phyloP scores from a whole-genome alignment of 2,888 invertebrate genomes.

The Eilema caniola region DNA sequence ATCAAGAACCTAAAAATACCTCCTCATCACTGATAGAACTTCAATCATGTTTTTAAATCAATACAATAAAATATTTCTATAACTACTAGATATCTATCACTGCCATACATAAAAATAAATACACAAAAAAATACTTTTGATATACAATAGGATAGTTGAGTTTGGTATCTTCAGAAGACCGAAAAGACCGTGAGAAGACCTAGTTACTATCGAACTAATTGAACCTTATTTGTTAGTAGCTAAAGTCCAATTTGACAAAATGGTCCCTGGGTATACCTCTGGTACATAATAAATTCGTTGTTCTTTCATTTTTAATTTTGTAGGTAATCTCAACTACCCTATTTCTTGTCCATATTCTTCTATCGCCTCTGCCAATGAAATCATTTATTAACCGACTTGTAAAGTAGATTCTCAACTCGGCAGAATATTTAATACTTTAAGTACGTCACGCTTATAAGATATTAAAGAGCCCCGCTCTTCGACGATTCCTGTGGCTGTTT shows the following conservation, averaged over 20 bases:
- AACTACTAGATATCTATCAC: background rate
- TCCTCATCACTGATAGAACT: background rate
- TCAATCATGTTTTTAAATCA: background rate
- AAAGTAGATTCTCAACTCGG: no score
- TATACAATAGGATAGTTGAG: background rate
- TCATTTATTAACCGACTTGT: background rate
- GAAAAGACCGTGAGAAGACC: no score
- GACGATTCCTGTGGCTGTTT: no score
- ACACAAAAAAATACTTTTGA: slow-evolving; percentile 6
- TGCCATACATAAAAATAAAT: slow-evolving; percentile 9
- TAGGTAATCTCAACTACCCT: background rate
- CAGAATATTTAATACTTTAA: no score
- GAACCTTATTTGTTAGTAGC: background rate
- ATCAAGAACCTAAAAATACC: background rate
- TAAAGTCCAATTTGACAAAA: background rate
- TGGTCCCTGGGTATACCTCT: background rate
- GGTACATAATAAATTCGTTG: background rate
- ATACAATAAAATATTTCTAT: background rate
- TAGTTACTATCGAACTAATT: background rate
- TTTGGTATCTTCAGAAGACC: no score
- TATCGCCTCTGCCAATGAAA: background rate
- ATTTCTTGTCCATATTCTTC: background rate
- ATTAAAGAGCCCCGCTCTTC: no score
- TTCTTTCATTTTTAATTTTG: background rate
- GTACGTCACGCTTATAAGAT: no score